These are phyloP conservation scores for Campoplex capitator DNA, from an alignment of 2,888 invertebrate genomes.

Conservation along the genomic window DNA sequence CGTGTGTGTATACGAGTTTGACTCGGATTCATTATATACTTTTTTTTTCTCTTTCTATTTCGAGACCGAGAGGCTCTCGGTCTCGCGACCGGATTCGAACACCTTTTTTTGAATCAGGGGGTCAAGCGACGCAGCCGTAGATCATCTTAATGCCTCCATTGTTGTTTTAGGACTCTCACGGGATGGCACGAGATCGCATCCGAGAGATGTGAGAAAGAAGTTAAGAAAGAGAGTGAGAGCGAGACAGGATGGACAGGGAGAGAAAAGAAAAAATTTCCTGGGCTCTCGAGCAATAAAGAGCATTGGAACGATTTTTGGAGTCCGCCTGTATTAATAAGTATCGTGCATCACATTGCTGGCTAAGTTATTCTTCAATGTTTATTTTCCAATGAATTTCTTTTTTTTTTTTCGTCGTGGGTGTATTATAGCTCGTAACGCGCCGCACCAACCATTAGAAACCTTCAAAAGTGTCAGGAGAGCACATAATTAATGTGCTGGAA, in stretches of 20 bases:
- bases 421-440: slow-evolving; percentile 1
- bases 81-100: slow-evolving; percentile 79
- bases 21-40: slow-evolving; percentile 28
- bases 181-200: slow-evolving; percentile 47
- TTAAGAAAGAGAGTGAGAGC: neutral
- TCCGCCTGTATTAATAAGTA: neutral
- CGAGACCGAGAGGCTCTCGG: slow-evolving; percentile 55
- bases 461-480: slow-evolving; percentile 26
- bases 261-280: slow-evolving; percentile 46
- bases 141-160: slow-evolving; percentile 84
- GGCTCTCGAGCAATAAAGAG: slow-evolving; percentile 69
- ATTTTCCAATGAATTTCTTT: slow-evolving; percentile 41
- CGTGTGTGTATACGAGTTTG: slow-evolving; percentile 4
- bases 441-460: slow-evolving; percentile 25
- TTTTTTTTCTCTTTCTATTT: slow-evolving; percentile 59
- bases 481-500: slow-evolving; percentile 12
- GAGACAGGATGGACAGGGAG: slow-evolving; percentile 43
- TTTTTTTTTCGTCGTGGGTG: slow-evolving; percentile 25
- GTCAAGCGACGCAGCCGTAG: slow-evolving; percentile 84
- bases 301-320: slow-evolving; percentile 49
- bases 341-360: neutral
- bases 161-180: slow-evolving; percentile 83
- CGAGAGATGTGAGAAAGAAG: slow-evolving; percentile 29
- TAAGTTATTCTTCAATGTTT: slow-evolving; percentile 42
- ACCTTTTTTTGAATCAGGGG: slow-evolving; percentile 84